A percentile compares a stretch with the other conserved stretches of the same genome.
These are phyloP conservation scores for Huso huso DNA, from an alignment of 2,797 vertebrate genomes.

Conservation along the genomic window DNA sequence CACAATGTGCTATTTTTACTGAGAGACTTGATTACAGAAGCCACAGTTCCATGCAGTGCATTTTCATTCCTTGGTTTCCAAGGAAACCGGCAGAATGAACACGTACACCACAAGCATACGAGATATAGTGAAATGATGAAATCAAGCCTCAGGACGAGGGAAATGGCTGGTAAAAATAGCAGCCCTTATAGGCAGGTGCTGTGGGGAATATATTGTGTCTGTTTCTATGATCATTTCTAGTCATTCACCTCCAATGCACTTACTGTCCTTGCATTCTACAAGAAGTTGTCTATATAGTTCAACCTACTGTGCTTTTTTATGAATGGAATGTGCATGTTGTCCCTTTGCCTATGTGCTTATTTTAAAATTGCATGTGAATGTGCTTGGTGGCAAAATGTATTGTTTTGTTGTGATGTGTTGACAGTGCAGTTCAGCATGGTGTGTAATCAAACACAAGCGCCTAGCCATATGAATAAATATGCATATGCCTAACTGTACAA, in stretches of 20 bases:
- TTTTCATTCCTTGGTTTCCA: not conserved
- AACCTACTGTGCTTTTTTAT: slow-evolving; percentile 32
- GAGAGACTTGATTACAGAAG: slow-evolving; percentile 20
- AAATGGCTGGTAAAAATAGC: too few species aligned
- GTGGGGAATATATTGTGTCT: too few species aligned
- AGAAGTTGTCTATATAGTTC: slow-evolving; percentile 27
- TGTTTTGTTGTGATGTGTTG: not conserved
- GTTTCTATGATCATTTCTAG: too few species aligned
- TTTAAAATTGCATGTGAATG: slow-evolving; percentile 15
- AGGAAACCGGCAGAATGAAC: not conserved
- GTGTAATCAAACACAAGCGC: too few species aligned
- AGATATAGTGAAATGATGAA: too few species aligned
- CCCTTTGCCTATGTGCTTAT: slow-evolving; percentile 10
- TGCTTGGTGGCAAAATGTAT: not conserved
- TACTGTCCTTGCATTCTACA: too few species aligned
- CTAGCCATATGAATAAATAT: too few species aligned
- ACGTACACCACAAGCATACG: not conserved
- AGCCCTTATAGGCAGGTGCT: too few species aligned
- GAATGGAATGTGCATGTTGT: slow-evolving; percentile 37
- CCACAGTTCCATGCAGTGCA: not conserved
- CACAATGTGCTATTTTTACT: too few species aligned
- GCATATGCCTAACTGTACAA: too few species aligned
- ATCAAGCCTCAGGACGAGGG: too few species aligned
- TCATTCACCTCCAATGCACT: too few species aligned
- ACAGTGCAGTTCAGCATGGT: not conserved